Evolutionary conservation across 2,113 vertebrate genomes (phyloP).

Genomic region (Sterrhoptilus dennistouni): DNA sequence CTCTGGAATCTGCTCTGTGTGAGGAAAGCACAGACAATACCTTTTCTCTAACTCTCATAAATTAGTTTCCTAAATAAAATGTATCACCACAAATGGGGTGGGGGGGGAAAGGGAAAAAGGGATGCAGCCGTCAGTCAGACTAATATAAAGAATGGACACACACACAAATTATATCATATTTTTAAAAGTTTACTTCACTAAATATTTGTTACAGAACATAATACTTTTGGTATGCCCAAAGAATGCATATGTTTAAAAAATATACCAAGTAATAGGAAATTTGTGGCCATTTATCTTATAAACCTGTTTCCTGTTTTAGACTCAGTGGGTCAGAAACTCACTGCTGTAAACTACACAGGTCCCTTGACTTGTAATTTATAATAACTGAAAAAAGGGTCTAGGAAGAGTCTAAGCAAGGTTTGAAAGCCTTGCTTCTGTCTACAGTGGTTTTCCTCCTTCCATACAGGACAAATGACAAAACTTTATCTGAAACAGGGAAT

Average conservation of each 20-base stretch:
- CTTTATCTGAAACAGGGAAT: neutral
- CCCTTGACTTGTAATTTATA: neutral
- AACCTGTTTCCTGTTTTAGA: conserved; percentile 15
- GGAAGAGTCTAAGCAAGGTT: neutral
- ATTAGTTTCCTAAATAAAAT: conserved; percentile 30
- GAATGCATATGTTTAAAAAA: neutral
- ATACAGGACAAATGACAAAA: neutral
- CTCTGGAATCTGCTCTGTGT: conserved; percentile 12
- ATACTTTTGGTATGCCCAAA: neutral
- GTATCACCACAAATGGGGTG: neutral
- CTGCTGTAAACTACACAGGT: neutral
- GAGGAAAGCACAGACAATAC: conserved; percentile 11
- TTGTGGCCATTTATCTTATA: neutral
- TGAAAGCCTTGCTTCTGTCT: neutral
- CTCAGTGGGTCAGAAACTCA: neutral
- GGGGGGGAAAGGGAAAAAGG: rapidly evolving
- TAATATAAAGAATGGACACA: conserved; percentile 3
- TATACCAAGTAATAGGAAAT: neutral
- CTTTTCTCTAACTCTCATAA: conserved; percentile 3
- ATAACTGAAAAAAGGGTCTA: neutral
- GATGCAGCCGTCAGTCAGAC: neutral
- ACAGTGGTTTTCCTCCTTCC: neutral
- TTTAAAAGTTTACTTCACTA: neutral
- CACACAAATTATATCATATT: neutral
- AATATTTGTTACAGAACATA: neutral